Evolutionary conservation across 2,797 vertebrate species (phyloP).

Genomic region (Pelodytes ibericus): DNA sequence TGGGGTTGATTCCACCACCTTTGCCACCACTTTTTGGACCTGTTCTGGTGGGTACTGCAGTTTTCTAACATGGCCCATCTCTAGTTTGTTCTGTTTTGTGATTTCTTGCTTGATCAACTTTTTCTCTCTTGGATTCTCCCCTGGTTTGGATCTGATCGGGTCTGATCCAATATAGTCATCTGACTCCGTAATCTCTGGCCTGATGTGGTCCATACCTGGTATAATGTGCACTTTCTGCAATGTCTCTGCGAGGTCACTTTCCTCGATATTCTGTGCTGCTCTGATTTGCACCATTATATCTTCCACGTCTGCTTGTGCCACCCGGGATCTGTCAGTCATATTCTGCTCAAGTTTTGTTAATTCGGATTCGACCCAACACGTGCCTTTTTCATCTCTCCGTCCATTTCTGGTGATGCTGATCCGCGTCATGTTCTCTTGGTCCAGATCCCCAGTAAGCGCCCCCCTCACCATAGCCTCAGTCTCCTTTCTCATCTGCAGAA

Average conservation of each 20-base stretch:
- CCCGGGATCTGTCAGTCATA: background rate
- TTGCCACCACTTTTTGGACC: too few relatives aligned
- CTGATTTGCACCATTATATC: too few relatives aligned
- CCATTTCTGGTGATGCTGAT: background rate
- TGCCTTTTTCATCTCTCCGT: background rate
- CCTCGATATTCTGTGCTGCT: background rate
- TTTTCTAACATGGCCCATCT: too few relatives aligned
- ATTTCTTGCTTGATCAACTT: background rate
- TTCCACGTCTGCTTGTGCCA: too few relatives aligned
- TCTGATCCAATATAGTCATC: background rate
- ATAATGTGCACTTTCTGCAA: too few relatives aligned
- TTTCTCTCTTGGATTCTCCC: background rate
- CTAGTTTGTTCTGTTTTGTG: background rate
- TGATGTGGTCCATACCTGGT: background rate
- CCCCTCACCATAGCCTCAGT: conserved; percentile 27
- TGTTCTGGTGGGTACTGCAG: too few relatives aligned
- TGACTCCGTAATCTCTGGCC: too few relatives aligned
- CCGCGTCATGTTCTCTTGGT: background rate
- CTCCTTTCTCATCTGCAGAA: conserved; percentile 12
- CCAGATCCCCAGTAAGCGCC: background rate
- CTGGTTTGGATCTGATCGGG: background rate
- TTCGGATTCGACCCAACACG: background rate
- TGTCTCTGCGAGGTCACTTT: background rate
- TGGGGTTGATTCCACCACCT: too few relatives aligned
- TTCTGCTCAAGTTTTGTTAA: background rate